Percentiles rank a stretch among this genome's conserved stretches.
Conservation (phyloP, 2,113 vertebrate species). For the Pangasianodon gigas region DNA sequence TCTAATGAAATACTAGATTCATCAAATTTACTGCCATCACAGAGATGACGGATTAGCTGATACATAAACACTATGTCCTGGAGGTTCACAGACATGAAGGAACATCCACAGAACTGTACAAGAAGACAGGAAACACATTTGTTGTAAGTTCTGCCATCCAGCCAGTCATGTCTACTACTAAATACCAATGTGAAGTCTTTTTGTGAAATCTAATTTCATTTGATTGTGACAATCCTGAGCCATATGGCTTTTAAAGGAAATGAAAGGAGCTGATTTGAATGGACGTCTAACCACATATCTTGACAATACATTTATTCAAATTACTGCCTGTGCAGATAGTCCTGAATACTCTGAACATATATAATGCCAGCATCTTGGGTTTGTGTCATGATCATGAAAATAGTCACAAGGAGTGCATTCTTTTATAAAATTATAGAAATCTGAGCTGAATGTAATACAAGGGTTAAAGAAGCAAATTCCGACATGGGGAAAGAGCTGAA, state of each 20-base stretch:
- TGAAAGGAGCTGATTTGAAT: neutral
- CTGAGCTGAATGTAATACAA: slow-evolving; percentile 6
- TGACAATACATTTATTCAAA: slow-evolving; percentile 7
- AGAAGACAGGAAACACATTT: neutral
- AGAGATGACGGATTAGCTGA: neutral
- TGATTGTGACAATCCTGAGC: neutral
- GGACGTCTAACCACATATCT: neutral
- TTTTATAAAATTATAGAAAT: slow-evolving; percentile 43
- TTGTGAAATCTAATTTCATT: neutral
- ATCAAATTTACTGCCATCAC: neutral
- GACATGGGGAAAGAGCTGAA: neutral
- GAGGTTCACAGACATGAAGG: neutral
- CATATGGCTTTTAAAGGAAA: neutral
- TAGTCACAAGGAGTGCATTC: neutral
- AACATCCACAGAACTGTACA: neutral
- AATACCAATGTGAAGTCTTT: neutral
- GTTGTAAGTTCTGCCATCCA: neutral
- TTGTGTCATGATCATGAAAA: neutral
- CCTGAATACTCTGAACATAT: neutral
- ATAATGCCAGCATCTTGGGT: neutral
- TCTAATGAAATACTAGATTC: neutral
- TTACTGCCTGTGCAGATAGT: neutral
- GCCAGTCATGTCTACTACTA: neutral
- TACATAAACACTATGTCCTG: neutral
- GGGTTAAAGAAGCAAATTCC: neutral